Conservation (phyloP, 1,140 invertebrate genomes). For the Procambarus clarkii region DNA sequence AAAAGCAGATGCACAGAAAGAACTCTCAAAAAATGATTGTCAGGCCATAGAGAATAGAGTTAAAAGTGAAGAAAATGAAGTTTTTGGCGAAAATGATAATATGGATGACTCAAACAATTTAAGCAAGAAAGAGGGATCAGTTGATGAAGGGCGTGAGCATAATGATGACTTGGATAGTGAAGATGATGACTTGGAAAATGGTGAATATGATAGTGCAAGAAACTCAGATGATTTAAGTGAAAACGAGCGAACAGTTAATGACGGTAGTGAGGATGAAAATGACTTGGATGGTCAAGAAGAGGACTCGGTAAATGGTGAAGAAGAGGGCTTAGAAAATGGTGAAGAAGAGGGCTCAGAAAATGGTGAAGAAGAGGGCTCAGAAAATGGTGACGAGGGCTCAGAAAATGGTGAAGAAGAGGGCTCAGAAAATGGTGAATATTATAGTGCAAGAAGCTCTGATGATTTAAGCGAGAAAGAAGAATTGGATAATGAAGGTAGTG, state of each 20-base stretch:
- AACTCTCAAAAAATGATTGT: no score
- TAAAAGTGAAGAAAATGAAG: background rate
- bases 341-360: background rate
- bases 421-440: no score
- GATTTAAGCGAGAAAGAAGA: no score
- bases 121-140: no score
- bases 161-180: background rate
- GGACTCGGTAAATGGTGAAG: background rate
- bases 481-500: no score
- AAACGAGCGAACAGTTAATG: no score
- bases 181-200: background rate
- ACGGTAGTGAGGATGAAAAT: background rate
- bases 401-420: no score
- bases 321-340: background rate
- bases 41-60: no score
- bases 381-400: background rate
- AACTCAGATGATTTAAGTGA: background rate
- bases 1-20: no score
- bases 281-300: background rate
- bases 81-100: conserved; percentile 2
- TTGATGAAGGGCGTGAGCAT: background rate
- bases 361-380: background rate
- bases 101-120: no score
- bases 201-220: background rate
- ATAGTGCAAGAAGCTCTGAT: no score